These are phyloP conservation scores for Leucozona laternaria DNA, from an alignment of 2,888 invertebrate species.

Conservation along the genomic window DNA sequence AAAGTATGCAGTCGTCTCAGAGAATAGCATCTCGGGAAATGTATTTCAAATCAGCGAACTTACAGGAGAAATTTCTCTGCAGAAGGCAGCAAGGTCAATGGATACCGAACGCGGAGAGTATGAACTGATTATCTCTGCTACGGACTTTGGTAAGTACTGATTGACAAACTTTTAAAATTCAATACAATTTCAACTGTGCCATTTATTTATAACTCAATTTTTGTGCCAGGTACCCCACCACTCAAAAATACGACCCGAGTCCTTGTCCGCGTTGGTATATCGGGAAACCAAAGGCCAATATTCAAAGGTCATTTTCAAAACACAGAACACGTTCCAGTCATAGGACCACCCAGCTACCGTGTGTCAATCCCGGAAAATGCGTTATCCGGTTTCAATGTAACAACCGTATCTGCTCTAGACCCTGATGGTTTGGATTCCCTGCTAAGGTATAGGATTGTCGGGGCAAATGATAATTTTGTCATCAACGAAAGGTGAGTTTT, in stretches of 20 bases:
- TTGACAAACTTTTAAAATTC: no score
- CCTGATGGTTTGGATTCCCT: conserved; percentile 90
- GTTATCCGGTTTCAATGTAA: conserved; percentile 88
- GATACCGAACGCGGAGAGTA: conserved; percentile 91
- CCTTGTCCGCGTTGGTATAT: conserved; percentile 90
- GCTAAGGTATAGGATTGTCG: conserved; percentile 89
- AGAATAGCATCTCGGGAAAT: conserved; percentile 88
- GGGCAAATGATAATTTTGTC: conserved; percentile 91
- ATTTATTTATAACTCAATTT: no score
- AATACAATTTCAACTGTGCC: no score
- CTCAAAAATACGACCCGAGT: conserved; percentile 88
- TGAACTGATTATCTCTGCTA: conserved; percentile 88
- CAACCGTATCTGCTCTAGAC: conserved; percentile 89
- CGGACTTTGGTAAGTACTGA: conserved; percentile 86
- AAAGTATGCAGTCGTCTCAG: conserved; percentile 87
- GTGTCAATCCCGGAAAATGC: conserved; percentile 90
- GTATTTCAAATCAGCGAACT: conserved; percentile 88
- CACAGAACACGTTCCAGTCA: conserved; percentile 84
- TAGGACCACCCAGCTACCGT: conserved; percentile 89
- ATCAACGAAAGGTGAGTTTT: conserved; percentile 88
- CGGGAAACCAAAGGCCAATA: conserved; percentile 92
- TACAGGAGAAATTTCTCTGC: conserved; percentile 89
- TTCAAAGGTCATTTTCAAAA: conserved; percentile 89
- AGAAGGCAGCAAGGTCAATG: conserved; percentile 87
- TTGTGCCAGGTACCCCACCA: conserved; percentile 86